A percentile compares a stretch with the other conserved stretches of the same genome.
Conservation (phyloP, 1,140 invertebrate species). For the Oedothorax gibbosus region DNA sequence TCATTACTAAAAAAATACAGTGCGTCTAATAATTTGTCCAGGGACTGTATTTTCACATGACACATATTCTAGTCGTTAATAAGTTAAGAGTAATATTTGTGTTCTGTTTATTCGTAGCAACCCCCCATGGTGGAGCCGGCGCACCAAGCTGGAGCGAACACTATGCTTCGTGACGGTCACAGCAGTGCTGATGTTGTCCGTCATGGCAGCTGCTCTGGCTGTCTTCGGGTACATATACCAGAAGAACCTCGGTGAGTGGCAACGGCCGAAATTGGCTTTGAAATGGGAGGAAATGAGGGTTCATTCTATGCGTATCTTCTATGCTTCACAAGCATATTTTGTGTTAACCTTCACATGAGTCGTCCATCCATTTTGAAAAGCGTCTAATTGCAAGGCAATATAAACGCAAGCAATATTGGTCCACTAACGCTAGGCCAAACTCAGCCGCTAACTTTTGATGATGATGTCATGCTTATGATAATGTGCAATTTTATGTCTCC, state of each 20-base stretch:
- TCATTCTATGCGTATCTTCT: neutral
- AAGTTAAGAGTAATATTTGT: neutral
- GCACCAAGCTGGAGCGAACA: slow-evolving; percentile 81
- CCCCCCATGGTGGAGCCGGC: slow-evolving; percentile 87
- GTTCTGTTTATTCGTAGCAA: slow-evolving; percentile 74
- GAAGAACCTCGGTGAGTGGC: slow-evolving; percentile 34
- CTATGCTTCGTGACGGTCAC: slow-evolving; percentile 78
- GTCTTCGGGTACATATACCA: slow-evolving; percentile 68
- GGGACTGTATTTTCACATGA: too few relatives aligned
- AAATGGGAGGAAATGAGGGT: neutral
- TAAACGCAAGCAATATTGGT: too few relatives aligned
- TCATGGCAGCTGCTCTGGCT: slow-evolving; percentile 76
- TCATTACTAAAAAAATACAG: too few relatives aligned
- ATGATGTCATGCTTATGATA: too few relatives aligned
- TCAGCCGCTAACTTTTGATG: too few relatives aligned
- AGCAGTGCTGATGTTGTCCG: slow-evolving; percentile 75
- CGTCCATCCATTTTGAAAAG: too few relatives aligned
- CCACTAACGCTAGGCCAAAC: too few relatives aligned
- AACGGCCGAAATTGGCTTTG: neutral
- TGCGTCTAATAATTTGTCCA: too few relatives aligned
- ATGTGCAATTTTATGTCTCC: too few relatives aligned
- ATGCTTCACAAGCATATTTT: neutral
- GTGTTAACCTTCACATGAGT: too few relatives aligned
- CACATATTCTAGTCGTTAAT: too few relatives aligned
- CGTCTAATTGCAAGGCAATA: too few relatives aligned